Base-by-base conservation (phyloP, 2,888 invertebrate genomes). In the Eupithecia tripunctaria region DNA sequence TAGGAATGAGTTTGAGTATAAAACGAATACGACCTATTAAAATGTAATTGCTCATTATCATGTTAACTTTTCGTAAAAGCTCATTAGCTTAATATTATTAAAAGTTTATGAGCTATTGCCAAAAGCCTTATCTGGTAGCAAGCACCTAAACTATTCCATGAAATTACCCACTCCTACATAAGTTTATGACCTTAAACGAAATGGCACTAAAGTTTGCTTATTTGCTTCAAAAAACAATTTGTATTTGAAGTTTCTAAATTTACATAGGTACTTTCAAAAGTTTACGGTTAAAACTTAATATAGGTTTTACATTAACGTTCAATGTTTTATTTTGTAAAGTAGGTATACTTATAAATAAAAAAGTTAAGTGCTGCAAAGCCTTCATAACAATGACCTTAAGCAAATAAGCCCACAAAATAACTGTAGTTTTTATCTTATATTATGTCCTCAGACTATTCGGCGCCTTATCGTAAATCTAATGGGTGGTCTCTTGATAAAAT, bases 401-500 rank as follows among this genome's bases (percentile, higher is more conserved):
- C 36, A 63, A 56, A 56, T 56, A 56, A 56, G 56, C 8, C 36
- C 36, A 63, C 21, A n/a, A 21, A 63, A 63, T 63, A 38, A 64
- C 64, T 36, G 21, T 38, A 21, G 0, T n/a, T 38, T 64, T 36
- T 64, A 64, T 64, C n/a, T 25, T 38, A 1, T 10, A 25, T 41
- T n/a, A 41, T 64, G 64, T 64, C 64, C 38, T 38, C 59, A 36
- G 38, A 60, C 43, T 8, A 72, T 25, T 51, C 36, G 47, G 36
- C 68, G 18, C 43, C 36, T 51, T 67, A 73, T 73, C 62, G 32
- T 51, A 3, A 14, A 76, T 78, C 76, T 71, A 66, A 43, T 67
- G 68, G 75, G 75, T 72, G 75, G 75, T 75, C 71, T 69, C 21
- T 3, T 21, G 12, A 32, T 36, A 25, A 41, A 15, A 71, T 65